Percentiles rank a stretch among this genome's conserved stretches.
These are phyloP conservation scores for Rousettus madagascariensis DNA, from an alignment of 2,797 vertebrate species.

Conservation along the genomic window DNA sequence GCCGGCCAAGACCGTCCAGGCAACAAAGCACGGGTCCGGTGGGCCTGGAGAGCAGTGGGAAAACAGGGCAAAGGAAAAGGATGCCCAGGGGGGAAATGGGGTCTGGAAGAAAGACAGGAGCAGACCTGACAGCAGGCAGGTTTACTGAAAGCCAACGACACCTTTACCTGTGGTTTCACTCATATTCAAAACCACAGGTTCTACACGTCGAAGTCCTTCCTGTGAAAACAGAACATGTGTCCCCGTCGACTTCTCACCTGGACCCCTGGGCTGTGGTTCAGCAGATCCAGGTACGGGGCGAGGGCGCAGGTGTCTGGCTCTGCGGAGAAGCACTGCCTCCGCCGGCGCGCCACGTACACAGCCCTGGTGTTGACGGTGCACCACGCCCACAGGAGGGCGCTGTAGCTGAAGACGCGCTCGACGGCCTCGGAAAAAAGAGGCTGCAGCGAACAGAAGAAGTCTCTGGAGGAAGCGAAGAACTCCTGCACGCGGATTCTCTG, in stretches of 20 bases:
- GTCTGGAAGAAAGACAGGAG: not conserved
- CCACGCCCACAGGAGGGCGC: constrained; percentile 94
- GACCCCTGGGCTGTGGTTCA: constrained; percentile 92
- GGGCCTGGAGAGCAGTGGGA: not conserved
- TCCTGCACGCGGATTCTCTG: constrained; percentile 86
- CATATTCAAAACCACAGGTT: too few species aligned
- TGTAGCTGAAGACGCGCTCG: constrained; percentile 86
- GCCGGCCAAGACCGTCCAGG: not conserved
- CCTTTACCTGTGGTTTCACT: not conserved
- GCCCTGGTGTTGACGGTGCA: constrained; percentile 96
- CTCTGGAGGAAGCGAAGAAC: constrained; percentile 83
- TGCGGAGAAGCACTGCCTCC: constrained; percentile 85
- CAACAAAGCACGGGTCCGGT: accelerated
- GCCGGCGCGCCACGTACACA: constrained; percentile 89
- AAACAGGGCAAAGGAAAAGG: not conserved
- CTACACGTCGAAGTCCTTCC: not conserved
- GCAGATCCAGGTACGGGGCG: constrained; percentile 94
- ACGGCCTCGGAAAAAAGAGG: constrained; percentile 87
- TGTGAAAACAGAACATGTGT: accelerated
- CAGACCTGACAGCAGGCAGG: accelerated
- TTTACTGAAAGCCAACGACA: not conserved
- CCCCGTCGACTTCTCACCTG: constrained; percentile 86
- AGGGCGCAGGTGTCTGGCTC: constrained; percentile 90
- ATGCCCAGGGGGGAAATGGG: not conserved
- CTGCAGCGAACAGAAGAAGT: constrained; percentile 91